These are phyloP conservation scores for Keiferia lycopersicella DNA, from an alignment of 2,888 invertebrate species.

Conservation along the genomic window DNA sequence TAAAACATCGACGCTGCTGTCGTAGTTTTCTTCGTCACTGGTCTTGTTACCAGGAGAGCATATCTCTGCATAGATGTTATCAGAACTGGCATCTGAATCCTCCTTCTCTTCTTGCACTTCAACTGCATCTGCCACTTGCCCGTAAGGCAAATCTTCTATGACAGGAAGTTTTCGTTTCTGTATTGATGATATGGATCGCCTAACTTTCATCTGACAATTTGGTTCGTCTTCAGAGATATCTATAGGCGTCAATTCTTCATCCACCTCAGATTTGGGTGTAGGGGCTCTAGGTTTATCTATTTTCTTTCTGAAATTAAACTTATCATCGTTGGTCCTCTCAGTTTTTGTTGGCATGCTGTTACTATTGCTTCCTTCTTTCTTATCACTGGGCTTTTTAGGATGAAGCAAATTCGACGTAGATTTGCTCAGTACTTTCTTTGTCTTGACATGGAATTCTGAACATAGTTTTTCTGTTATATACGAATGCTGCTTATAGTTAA, in stretches of 20 bases:
- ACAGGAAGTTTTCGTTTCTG: slow-evolving; percentile 78
- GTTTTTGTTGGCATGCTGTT: slow-evolving; percentile 78
- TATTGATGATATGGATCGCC: slow-evolving; percentile 78
- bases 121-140: slow-evolving; percentile 86
- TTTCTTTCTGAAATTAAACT: slow-evolving; percentile 74
- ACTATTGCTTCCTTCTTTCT: slow-evolving; percentile 74
- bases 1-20: slow-evolving; percentile 68
- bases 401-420: slow-evolving; percentile 84
- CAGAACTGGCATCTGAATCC: slow-evolving; percentile 72
- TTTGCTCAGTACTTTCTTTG: slow-evolving; percentile 83
- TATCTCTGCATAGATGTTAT: slow-evolving; percentile 87
- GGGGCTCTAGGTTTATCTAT: slow-evolving; percentile 76
- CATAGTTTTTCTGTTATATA: slow-evolving; percentile 86
- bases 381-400: slow-evolving; percentile 78
- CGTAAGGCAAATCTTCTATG: slow-evolving; percentile 85
- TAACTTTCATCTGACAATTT: slow-evolving; percentile 71
- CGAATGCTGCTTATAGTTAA: slow-evolving; percentile 81
- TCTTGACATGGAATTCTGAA: slow-evolving; percentile 87
- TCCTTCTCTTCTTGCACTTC: slow-evolving; percentile 68
- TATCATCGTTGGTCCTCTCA: slow-evolving; percentile 65
- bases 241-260: slow-evolving; percentile 61
- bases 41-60: slow-evolving; percentile 71
- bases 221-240: slow-evolving; percentile 73
- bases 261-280: slow-evolving; percentile 71
- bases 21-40: slow-evolving; percentile 69